These are phyloP conservation scores for Paedocypris sp. DNA, from an alignment of 2,113 vertebrate genomes.

Conservation along the genomic window DNA sequence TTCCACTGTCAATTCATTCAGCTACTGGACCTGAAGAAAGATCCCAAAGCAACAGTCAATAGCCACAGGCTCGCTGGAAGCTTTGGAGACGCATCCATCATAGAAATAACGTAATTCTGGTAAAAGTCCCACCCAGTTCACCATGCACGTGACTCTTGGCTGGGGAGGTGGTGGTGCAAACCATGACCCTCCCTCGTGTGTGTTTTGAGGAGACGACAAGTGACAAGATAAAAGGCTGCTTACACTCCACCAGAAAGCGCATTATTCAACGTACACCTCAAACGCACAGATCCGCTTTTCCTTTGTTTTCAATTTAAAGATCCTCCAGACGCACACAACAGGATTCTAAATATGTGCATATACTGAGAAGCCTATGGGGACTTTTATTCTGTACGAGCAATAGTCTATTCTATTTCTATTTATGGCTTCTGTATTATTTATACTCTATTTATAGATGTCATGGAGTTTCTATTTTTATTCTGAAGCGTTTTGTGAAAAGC, in stretches of 20 bases:
- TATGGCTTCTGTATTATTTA: too few species aligned
- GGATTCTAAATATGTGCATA: too few species aligned
- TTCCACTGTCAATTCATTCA: background rate
- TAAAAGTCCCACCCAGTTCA: conserved; percentile 41
- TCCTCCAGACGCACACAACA: background rate
- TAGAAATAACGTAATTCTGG: conserved; percentile 53
- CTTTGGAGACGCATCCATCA: conserved; percentile 49
- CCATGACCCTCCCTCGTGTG: conserved; percentile 37
- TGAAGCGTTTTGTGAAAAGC: too few species aligned
- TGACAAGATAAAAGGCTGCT: conserved; percentile 35
- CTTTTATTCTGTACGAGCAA: too few species aligned
- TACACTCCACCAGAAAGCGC: background rate
- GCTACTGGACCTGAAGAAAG: background rate
- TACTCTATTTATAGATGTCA: too few species aligned
- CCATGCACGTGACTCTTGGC: conserved; percentile 28
- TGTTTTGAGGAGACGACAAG: conserved; percentile 45
- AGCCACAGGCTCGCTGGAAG: background rate
- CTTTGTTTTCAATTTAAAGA: background rate
- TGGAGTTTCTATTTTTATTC: too few species aligned
- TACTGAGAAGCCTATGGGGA: too few species aligned
- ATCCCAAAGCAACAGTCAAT: conserved; percentile 1
- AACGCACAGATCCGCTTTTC: background rate
- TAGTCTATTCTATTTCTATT: too few species aligned
- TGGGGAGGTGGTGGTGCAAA: conserved; percentile 35
- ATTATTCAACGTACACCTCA: background rate